Evolutionary conservation across 2,888 invertebrate genomes (phyloP), one percentile per base, ranked within the genome.

Genomic region (Incurvaria masculella): DNA sequence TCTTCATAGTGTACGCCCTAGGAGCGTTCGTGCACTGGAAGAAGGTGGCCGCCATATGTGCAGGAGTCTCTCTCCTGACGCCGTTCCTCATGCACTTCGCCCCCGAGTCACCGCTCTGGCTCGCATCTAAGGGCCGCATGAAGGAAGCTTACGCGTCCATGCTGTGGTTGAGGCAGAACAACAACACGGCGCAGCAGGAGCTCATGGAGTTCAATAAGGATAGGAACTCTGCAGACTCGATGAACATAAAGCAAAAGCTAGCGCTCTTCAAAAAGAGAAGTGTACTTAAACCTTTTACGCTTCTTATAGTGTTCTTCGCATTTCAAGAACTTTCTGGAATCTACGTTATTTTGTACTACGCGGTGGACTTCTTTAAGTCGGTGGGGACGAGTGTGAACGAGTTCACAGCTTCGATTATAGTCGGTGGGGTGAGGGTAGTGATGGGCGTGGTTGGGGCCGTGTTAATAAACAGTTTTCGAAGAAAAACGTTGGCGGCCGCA

Each of bases 291-390:
- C 88, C 89, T 0, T 88, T 88, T 63, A 61, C 81, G 2, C 73
- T 87, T 20, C 67, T 88, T 2, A 76, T 88, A 2, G 63, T 79
- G 0, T 88, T 88, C 67, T 84, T 88, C 60, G 66, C 84, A 10
- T 81, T 85, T 55, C 88, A 89, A 76, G 88, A 88, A 61, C 75
- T 87, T 59, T 86, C 86, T 0, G 88, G 88, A 0, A 86, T 88
- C 46, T 89, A 89, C 64, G 81, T 87, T 0, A 85, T 88, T 33
- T 63, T 89, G 41, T 88, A 86, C 59, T 89, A 88, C 60, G 86
- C 88, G 0, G 87, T 88, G 1, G 84, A 81, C 51, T 84, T 89
- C 59, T 85, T 89, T 61, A 80, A 85, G 54, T 83, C 86, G 16
- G 83, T 87, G 11, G 84, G 85, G 2, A 79, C 86, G 0, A 80